Evolutionary conservation across 1,140 invertebrate species (phyloP), one percentile per base, ranked within the genome.

Genomic region (Trachymyrmex septentrionalis): DNA sequence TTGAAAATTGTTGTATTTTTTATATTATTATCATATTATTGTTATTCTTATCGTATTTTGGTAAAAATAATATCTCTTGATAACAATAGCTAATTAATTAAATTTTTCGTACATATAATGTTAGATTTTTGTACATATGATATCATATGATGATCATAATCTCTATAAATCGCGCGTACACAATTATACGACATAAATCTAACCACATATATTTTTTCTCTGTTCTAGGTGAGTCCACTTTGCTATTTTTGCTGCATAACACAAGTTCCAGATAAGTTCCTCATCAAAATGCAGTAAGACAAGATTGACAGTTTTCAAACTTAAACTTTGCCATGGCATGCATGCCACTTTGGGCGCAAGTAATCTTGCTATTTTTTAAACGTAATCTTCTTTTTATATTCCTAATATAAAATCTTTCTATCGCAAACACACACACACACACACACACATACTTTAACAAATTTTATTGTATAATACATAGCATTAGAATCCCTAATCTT

Each of bases 191-290:
- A 55, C 10, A 48, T 78, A 55, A 55, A 53, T 34, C 16, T 71
- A 16, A 81, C 3, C 24, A 44, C 48, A 2, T 82, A 0, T 48
- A 0, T 48, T 5, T 82, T 77, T 30, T 72, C 72, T 72, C 7
- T 82, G 80, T 82, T 82, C 16, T 30, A 82, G 80, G 80, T 82
- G 72, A 82, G 80, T 71, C 4, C 21, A 50, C 44, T 80, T 69
- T 55, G 12, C 16, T 4, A 44, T 21, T 63, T 30, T 38, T n/a
- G 16, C 30, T 55, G 3, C 19, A 21, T n/a, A 21, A 10, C 0
- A 44, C 2, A 44, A 44, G 7, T 44, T 44, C 6, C 34, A 57
- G 21, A 44, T 53, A 55, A 69, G 19, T 21, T 44, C 12, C 10
- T 59, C 53, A 7, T 44, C 34, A 9, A 57, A 57, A 21, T 59